Conservation (phyloP, 2,888 invertebrate species). For the Tetragnatha montana region DNA sequence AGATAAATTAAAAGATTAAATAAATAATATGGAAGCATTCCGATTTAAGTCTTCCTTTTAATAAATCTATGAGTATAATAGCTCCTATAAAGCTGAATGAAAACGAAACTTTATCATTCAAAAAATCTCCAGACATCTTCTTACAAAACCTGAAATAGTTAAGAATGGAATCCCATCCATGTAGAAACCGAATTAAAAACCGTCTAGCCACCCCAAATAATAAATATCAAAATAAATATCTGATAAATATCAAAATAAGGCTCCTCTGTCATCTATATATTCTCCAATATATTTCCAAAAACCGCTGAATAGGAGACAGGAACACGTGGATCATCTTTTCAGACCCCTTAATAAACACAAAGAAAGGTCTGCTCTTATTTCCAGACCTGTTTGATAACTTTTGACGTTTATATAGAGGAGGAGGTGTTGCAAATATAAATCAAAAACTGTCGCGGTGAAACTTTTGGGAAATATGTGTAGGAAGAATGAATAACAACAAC, state of each 20-base stretch:
- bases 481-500: not conserved
- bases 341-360: conserved; percentile 25
- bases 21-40: too few relatives aligned
- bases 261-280: not conserved
- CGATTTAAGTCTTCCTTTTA: too few relatives aligned
- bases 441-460: conserved; percentile 16
- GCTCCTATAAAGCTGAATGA: too few relatives aligned
- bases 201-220: not conserved
- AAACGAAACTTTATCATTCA: too few relatives aligned
- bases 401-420: conserved; percentile 32
- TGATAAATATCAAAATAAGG: not conserved
- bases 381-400: conserved; percentile 13
- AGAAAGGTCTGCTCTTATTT: not conserved
- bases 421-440: conserved; percentile 19
- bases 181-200: not conserved
- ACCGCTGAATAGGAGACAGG: conserved; percentile 35
- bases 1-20: too few relatives aligned
- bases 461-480: not conserved
- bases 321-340: conserved; percentile 33
- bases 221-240: not conserved
- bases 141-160: too few relatives aligned
- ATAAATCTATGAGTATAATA: too few relatives aligned
- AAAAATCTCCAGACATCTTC: too few relatives aligned
- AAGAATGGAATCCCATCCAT: too few relatives aligned
- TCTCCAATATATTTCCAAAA: conserved; percentile 25